Percentiles rank a stretch among this genome's conserved stretches.
Conservation (phyloP, 2,113 vertebrate genomes). For the Gavia stellata region DNA sequence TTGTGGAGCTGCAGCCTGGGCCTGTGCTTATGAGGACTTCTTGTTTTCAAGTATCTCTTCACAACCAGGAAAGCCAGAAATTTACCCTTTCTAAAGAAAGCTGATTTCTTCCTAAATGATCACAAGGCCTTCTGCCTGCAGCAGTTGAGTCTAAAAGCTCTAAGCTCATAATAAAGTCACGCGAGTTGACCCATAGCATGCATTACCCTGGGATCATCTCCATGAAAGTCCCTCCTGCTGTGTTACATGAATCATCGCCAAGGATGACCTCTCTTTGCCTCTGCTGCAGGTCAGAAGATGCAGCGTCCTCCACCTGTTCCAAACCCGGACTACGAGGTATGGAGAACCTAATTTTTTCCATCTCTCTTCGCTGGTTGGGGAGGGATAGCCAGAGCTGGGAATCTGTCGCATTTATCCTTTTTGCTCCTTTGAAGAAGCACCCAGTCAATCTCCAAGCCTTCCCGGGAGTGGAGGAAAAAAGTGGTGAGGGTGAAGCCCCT, state of each 20-base stretch:
- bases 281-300: constrained; percentile 61
- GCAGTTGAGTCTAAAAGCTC: not conserved
- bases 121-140: not conserved
- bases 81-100: not conserved
- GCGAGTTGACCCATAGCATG: accelerated
- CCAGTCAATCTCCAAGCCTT: not conserved
- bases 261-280: not conserved
- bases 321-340: constrained; percentile 81
- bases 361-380: not conserved
- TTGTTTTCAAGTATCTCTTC: not conserved
- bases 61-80: not conserved
- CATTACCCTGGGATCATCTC: too few species aligned
- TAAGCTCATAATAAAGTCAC: not conserved
- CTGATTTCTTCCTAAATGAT: not conserved
- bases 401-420: not conserved
- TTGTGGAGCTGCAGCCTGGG: not conserved
- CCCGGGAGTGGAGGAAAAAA: not conserved
- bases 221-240: accelerated
- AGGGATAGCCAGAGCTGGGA: not conserved
- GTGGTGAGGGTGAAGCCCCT: not conserved
- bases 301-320: constrained; percentile 77
- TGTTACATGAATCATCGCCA: not conserved
- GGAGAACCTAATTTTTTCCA: not conserved
- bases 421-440: not conserved
- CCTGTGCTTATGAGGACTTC: not conserved